Evolutionary conservation across 2,888 invertebrate species (phyloP), one percentile per base, ranked within the genome.

Genomic region (Dorcus hopei): DNA sequence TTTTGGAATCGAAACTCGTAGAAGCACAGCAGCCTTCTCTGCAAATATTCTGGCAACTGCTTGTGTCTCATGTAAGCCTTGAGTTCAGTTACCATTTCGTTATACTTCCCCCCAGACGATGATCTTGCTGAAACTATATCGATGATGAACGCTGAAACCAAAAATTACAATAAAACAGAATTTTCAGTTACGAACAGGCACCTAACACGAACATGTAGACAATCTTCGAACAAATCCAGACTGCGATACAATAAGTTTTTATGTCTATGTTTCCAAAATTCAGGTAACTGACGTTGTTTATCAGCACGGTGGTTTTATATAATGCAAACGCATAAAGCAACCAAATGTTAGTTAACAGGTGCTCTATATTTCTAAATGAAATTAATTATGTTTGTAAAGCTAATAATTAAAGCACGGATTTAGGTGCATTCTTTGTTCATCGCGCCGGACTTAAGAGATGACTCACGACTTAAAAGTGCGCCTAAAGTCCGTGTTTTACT

Each of bases 1-100:
- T 81, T 82, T 65, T 83, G 83, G 68, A 81, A 87, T 58, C 80
- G 79, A 70, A 84, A 83, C 59, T 82, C 80, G 68, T 85, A 86
- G 70, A 83, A 86, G 3, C 77, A 76, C 8, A 81, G 72, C n/a
- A 87, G 78, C n/a, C 83, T 79, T 39, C 78, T 75, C 69, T 81
- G 80, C 58, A 85, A 74, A 19, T 77, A 68, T n/a, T 73, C 66
- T 0, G 86, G 83, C 23, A 86, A 78, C 64, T 83, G 83, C 66
- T 83, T 83, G 59, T 83, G 81, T 7, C 75, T 74, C 81, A 85
- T 85, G 67, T 85, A 87, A 61, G 83, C 82, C 71, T 82, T 77
- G 7, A 80, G 68, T 71, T 84, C 83, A 47, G 81, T 79, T 67
- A 83, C 81, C 65, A 85, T 80, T 62, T 82, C 81, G 49, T 79